Conservation (phyloP, 2,113 vertebrate genomes). For the Irena cyanogastra region DNA sequence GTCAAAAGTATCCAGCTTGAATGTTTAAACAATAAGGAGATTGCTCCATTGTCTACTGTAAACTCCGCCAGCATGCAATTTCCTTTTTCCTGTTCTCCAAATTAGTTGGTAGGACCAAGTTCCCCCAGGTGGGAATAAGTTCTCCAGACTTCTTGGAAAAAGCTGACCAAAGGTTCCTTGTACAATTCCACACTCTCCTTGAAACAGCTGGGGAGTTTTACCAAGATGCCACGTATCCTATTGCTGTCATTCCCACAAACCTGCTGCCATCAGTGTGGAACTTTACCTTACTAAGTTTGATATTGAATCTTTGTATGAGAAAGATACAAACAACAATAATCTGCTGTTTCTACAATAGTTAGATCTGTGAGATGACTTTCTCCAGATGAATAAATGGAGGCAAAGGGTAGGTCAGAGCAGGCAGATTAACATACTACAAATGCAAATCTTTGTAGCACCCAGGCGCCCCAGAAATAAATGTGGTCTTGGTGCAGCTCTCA, state of each 20-base stretch:
- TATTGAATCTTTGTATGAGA: not conserved
- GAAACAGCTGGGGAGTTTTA: not conserved
- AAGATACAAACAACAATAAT: not conserved
- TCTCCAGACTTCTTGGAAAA: slow-evolving; percentile 25
- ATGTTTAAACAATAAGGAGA: slow-evolving; percentile 70
- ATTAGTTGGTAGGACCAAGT: slow-evolving; percentile 65
- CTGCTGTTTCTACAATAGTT: not conserved
- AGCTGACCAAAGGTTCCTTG: not conserved
- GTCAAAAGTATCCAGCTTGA: not conserved
- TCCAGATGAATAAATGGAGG: not conserved
- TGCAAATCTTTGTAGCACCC: not conserved
- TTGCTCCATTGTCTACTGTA: slow-evolving; percentile 46
- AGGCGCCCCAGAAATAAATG: not conserved
- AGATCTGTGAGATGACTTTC: not conserved
- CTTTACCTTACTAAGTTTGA: not conserved
- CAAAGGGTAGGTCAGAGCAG: not conserved
- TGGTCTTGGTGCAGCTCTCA: not conserved
- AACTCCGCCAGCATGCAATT: slow-evolving; percentile 66
- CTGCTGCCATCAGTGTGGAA: not conserved
- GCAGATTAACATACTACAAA: not conserved
- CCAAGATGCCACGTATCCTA: not conserved
- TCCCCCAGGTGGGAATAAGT: slow-evolving; percentile 57
- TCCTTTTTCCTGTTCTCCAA: slow-evolving; percentile 76
- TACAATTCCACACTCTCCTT: not conserved
- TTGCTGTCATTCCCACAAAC: not conserved